Evolutionary conservation across 2,797 vertebrate genomes (phyloP).

Genomic region (Ambastaia sidthimunki): DNA sequence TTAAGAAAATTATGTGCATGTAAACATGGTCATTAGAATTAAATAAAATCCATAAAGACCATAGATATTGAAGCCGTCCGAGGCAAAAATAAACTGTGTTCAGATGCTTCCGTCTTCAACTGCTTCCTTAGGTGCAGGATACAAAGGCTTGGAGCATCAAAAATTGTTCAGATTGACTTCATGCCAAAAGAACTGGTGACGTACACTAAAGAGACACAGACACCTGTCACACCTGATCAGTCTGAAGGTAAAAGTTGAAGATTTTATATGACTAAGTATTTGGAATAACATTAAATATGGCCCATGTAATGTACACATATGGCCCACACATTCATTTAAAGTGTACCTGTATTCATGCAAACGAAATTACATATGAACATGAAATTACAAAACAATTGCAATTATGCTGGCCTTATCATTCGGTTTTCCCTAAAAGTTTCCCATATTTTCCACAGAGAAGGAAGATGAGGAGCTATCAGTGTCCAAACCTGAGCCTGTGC

Average conservation of each 20-base stretch:
- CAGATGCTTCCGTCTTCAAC: not conserved
- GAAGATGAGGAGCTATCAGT: conserved; percentile 85
- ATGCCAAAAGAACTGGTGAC: conserved; percentile 85
- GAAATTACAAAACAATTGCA: not conserved
- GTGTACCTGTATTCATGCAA: not conserved
- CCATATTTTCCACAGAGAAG: conserved; percentile 72
- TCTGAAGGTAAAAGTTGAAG: conserved; percentile 78
- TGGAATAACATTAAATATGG: no score
- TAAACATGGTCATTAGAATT: not conserved
- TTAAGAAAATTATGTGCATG: not conserved
- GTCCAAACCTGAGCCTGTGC: conserved; percentile 77
- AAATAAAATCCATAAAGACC: no score
- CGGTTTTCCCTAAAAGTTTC: not conserved
- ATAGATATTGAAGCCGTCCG: not conserved
- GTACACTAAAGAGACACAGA: conserved; percentile 88
- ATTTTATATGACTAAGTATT: not conserved
- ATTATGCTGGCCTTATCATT: not conserved
- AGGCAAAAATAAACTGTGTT: not conserved
- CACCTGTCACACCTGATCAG: conserved; percentile 80
- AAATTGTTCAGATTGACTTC: conserved; percentile 88
- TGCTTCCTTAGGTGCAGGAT: conserved; percentile 75
- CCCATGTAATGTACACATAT: no score
- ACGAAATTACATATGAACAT: not conserved
- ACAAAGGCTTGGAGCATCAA: conserved; percentile 83
- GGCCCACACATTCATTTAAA: no score